Base-by-base conservation (phyloP, 2,888 invertebrate species). In the Schizotus pectinicornis region DNA sequence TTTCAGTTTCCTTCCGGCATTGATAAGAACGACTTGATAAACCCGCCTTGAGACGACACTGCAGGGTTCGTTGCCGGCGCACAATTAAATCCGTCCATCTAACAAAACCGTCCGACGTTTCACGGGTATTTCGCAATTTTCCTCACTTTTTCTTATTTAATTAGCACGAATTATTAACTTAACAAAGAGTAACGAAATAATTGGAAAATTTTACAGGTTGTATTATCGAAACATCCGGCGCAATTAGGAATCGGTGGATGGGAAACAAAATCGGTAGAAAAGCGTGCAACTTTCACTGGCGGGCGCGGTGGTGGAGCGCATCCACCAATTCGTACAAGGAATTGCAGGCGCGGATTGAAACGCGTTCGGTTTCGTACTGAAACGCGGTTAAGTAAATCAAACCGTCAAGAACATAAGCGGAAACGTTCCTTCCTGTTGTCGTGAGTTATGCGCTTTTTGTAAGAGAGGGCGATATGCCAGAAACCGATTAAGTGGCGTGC, bases 1-100 rank as follows among this genome's bases (percentile, higher is more conserved):
- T 31, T 12, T 14, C 14, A 34, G 33, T 56, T 56, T 56, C 56
- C 56, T 56, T 56, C 56, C 56, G 50, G 33, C 36, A 13, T 42
- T 42, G 56, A 56, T 56, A 56, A 56, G 48, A 45, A 30, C 37
- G 31, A 30, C 45, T 45, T 34, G 53, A 53, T 53, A 45, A 52
- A 52, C 36, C 7, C 33, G 30, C 42, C 41, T 22, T 22, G 22
- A 22, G 22, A 22, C 22, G 22, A 22, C 42, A 42, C 42, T 14
- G 22, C 32, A 31, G 11, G 11, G 42, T 31, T 42, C 32, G 14
- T 3, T 42, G 42, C 30, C 22, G 22, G 22, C 42, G n/a, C 8
- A 8, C 14, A 42, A 42, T 31, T 32, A 42, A 42, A 30, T 31
- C 42, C n/a, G 14, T 14, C 39, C 39, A 6, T 13, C 30, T 5